Conservation (phyloP, 2,888 invertebrate genomes). For the Clivina fossor region DNA sequence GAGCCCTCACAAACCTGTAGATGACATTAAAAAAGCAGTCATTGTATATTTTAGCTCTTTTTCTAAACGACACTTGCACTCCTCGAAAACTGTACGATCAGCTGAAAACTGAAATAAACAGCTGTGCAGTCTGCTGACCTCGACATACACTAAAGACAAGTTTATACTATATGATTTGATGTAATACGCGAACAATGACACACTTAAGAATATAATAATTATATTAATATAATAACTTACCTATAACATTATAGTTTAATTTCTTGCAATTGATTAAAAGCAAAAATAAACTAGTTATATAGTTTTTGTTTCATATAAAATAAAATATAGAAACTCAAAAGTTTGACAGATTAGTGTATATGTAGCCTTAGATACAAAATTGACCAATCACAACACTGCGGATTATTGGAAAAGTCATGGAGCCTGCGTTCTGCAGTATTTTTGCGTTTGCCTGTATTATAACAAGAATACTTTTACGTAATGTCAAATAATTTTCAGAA, state of each 20-base stretch:
- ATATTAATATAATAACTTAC: not conserved
- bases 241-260: not conserved
- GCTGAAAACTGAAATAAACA: slow-evolving; percentile 39
- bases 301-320: no score
- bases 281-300: no score
- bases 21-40: slow-evolving; percentile 29
- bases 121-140: slow-evolving; percentile 37
- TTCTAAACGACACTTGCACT: slow-evolving; percentile 32
- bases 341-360: not conserved
- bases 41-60: slow-evolving; percentile 23
- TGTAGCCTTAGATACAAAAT: not conserved
- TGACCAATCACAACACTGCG: slow-evolving; percentile 27
- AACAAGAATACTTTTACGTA: not conserved
- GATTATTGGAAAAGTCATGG: slow-evolving; percentile 26
- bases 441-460: not conserved
- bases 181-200: not conserved
- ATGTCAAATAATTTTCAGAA: not conserved
- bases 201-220: not conserved
- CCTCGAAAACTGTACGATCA: slow-evolving; percentile 30
- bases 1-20: slow-evolving; percentile 28
- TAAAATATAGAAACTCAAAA: no score
- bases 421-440: slow-evolving; percentile 15
- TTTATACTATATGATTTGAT: not conserved
- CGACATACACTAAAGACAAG: slow-evolving; percentile 25
- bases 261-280: not conserved